Evolutionary conservation across 2,113 vertebrate genomes (phyloP).

Genomic region (Octodon degus): DNA sequence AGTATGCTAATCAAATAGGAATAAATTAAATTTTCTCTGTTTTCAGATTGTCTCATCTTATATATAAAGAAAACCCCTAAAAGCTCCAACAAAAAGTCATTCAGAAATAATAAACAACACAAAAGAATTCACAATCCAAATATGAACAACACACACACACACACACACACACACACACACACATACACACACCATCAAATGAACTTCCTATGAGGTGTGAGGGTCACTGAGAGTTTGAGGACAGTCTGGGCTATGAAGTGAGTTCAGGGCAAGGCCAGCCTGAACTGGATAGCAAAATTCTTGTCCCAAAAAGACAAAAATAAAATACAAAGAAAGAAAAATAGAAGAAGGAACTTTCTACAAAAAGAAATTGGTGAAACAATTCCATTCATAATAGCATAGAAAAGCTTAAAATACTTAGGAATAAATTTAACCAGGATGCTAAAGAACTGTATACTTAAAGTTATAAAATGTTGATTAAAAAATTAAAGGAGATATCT

Average conservation of each 20-base stretch:
- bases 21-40: not conserved
- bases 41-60: not conserved
- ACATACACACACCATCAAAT: not conserved
- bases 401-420: not conserved
- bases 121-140: not conserved
- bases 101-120: not conserved
- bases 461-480: not conserved
- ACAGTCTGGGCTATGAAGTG: not conserved
- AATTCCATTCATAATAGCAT: not conserved
- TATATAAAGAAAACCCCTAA: not conserved
- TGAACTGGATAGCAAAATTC: too few species aligned
- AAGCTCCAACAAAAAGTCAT: not conserved
- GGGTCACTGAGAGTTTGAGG: not conserved
- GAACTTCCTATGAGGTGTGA: not conserved
- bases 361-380: not conserved
- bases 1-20: not conserved
- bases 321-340: not conserved
- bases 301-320: not conserved
- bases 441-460: not conserved
- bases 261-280: too few species aligned
- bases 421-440: not conserved
- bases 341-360: not conserved
- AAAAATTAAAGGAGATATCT: not conserved
- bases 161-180: too few species aligned
- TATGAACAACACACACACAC: not conserved